phyloP scores from a whole-genome alignment of 2,888 invertebrate species.

The Ptycholaimellus sp. region DNA sequence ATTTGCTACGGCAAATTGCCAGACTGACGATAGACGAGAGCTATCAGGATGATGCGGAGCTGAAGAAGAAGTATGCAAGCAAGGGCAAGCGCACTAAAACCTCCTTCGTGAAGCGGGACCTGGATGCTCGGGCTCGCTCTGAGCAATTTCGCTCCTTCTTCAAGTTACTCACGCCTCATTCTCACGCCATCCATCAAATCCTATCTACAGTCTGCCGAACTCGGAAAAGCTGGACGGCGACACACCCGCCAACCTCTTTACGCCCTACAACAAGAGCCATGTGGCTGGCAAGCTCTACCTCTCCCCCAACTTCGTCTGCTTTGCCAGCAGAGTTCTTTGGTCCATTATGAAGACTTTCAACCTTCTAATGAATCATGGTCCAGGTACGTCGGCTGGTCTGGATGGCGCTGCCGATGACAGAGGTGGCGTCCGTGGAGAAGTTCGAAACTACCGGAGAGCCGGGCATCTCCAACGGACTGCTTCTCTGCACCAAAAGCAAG shows the following conservation, averaged over 20 bases:
- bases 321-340: constrained; percentile 54
- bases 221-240: constrained; percentile 78
- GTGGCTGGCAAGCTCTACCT: constrained; percentile 66
- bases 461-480: constrained; percentile 5
- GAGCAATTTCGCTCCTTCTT: too few relatives aligned
- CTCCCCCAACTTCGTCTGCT: constrained; percentile 80
- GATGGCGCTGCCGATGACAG: constrained; percentile 15
- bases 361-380: not conserved
- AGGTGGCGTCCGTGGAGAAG: constrained; percentile 17
- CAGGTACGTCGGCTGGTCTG: constrained; percentile 12
- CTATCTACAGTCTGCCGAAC: constrained; percentile 44
- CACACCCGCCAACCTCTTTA: constrained; percentile 65
- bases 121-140: constrained; percentile 47
- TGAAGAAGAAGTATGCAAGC: constrained; percentile 29
- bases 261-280: constrained; percentile 72
- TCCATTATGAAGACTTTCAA: not conserved
- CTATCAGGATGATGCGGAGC: constrained; percentile 62
- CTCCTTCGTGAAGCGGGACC: constrained; percentile 70
- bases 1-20: constrained; percentile 18
- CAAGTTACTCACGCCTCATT: too few relatives aligned
- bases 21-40: constrained; percentile 74
- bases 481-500: constrained; percentile 5
- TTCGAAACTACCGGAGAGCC: constrained; percentile 9
- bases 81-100: constrained; percentile 41
- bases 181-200: too few relatives aligned